phyloP scores from a whole-genome alignment of 1,140 invertebrate genomes.

The Piezodorus guildinii region DNA sequence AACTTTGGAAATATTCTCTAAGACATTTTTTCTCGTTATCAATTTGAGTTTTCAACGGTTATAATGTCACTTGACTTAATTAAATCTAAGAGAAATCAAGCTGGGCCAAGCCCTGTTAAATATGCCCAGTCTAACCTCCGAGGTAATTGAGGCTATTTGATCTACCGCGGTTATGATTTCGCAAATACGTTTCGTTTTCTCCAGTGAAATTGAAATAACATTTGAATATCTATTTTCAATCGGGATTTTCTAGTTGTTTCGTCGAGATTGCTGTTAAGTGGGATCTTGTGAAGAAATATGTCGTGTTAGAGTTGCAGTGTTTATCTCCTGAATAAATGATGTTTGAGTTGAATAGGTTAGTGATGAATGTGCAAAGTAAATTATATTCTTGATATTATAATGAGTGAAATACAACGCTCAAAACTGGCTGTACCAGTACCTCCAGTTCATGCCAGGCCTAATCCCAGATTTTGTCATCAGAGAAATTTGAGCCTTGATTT shows the following conservation, averaged over 20 bases:
- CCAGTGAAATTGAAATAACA: too few species aligned
- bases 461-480: slow-evolving; percentile 53
- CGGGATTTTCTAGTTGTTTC: too few species aligned
- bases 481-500: slow-evolving; percentile 66
- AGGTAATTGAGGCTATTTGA: neutral
- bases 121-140: slow-evolving; percentile 4
- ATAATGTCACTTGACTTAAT: too few species aligned
- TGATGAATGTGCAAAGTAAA: neutral
- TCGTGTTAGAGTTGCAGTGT: neutral
- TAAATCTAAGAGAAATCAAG: too few species aligned
- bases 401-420: slow-evolving; percentile 29
- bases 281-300: neutral
- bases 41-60: too few species aligned
- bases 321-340: neutral
- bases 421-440: slow-evolving; percentile 34
- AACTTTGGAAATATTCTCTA: too few species aligned
- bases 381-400: slow-evolving; percentile 25
- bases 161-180: slow-evolving; percentile 5
- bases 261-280: too few species aligned
- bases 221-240: too few species aligned
- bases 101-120: slow-evolving; percentile 10
- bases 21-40: too few species aligned
- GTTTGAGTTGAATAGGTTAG: neutral
- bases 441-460: slow-evolving; percentile 48
- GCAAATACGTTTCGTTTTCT: slow-evolving; percentile 2